Evolutionary conservation across 2,888 invertebrate species (phyloP).

Genomic region (Pantelozetes paolii): DNA sequence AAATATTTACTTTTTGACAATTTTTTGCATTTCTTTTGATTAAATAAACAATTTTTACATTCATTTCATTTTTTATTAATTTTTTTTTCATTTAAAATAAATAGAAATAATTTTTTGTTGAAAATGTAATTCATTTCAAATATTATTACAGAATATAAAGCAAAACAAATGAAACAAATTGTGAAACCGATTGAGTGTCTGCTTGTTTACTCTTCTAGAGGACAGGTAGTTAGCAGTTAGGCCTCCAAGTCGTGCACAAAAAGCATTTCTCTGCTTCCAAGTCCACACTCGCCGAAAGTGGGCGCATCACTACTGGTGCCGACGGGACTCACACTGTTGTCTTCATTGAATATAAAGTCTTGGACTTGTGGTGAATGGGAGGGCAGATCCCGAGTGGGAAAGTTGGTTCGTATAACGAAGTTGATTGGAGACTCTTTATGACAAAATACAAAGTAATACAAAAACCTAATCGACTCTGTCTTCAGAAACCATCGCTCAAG

Average conservation of each 20-base stretch:
- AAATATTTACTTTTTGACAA: no score
- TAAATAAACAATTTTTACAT: no score
- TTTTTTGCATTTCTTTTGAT: no score
- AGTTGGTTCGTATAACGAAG: constrained; percentile 93
- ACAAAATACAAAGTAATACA: constrained; percentile 92
- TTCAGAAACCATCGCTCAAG: constrained; percentile 80
- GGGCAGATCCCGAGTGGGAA: constrained; percentile 77
- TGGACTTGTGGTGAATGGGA: constrained; percentile 57
- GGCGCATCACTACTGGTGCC: constrained; percentile 51
- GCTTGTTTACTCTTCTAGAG: neutral
- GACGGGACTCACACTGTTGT: constrained; percentile 47
- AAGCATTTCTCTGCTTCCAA: constrained; percentile 82
- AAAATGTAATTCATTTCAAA: no score
- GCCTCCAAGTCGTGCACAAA: constrained; percentile 91
- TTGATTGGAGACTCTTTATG: constrained; percentile 86
- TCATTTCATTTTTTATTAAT: neutral
- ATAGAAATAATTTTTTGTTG: neutral
- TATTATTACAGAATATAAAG: no score
- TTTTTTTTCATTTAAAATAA: neutral
- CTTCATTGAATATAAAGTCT: constrained; percentile 49
- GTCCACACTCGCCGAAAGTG: constrained; percentile 70
- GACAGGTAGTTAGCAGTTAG: constrained; percentile 49
- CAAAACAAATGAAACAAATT: no score
- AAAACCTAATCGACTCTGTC: constrained; percentile 75
- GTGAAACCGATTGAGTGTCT: no score